Evolutionary conservation across 2,113 vertebrate genomes (phyloP), one percentile per base, ranked within the genome.

Genomic region (Erythrolamprus reginae): DNA sequence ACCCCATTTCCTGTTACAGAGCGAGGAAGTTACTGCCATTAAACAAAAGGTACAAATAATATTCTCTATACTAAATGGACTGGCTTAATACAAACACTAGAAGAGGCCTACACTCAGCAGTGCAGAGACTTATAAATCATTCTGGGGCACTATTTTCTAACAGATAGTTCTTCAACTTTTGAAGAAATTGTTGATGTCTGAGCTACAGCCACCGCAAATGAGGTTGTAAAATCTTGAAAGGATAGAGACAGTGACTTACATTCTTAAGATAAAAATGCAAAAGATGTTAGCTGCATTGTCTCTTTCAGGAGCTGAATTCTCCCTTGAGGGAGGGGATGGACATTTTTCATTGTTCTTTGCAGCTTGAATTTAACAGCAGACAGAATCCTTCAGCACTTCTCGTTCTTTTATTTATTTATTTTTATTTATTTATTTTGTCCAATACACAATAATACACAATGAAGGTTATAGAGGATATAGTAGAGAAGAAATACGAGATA

Each of bases 1-100:
- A 86, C 96, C 96, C 86, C 92, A 88, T 93, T 97, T 97, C 97
- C 97, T 97, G 95, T 94, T 93, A 96, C 95, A 94, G 93, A 95
- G 95, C 94, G 97, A 97, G 96, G 96, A 95, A 93, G 93, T 93
- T 91, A 77, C 38, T 84, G 91, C 90, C 33, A 90, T 93, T 88
- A 94, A 91, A 91, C 88, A 48, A 85, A 91, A 94, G 91, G 92
- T 91, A 85, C 93, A 84, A 89, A 92, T 84, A 61, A 51, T 24
- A 91, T 92, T 92, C 93, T 95, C 94, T 91, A 91, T 84, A 23
- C 5, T 21, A 84, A 94, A 92, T 56, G 0, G 52, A 33, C 88
- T 86, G 92, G 3, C 84, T 50, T 89, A 89, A 53, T 82, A 58
- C 45, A 50, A 89, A 3, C 53, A 55, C 92, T 0, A 4, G 90